Evolutionary conservation across 2,888 invertebrate genomes (phyloP), one percentile per base, ranked within the genome.

Genomic region (Tanypteryx hageni): DNA sequence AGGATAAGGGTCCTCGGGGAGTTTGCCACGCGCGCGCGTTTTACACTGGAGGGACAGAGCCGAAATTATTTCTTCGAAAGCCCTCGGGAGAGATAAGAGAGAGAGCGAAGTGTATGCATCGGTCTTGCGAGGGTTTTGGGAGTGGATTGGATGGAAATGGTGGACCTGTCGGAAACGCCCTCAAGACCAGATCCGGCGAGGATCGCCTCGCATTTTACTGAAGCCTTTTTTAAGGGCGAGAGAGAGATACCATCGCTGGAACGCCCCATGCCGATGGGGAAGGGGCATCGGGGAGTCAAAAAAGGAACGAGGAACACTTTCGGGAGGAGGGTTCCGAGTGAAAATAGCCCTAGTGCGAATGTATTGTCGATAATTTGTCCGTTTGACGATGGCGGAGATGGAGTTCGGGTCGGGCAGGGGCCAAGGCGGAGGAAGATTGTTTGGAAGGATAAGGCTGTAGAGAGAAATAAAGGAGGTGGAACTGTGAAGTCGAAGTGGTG

Each of bases 81-180:
- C 76, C 76, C 27, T 76, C 22, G 76, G 76, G 76, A 22, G 76
- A 76, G 76, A 76, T 76, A n/a, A 11, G 76, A 27, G 44, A 5
- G 44, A 44, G 5, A 5, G 44, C 44, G 1, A 3, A 22, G 68
- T 4, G 18, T 68, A 27, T 76, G 14, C 22, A 76, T 76, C 76
- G 76, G 76, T 27, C 76, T 76, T 76, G 22, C 18, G 76, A 27
- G 76, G 76, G 76, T 76, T 22, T n/a, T 76, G 76, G 9, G 76
- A 18, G 13, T 22, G 76, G 27, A 76, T 76, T 76, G 76, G 76
- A 27, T 76, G 76, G 76, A 76, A 76, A 76, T 76, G 76, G 76
- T 44, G 27, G 22, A 76, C 76, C 76, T 27, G 76, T 76, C 76
- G 76, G 76, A 76, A 27, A 27, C 9, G n/a, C 76, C 27, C 27